Conservation (phyloP, 1,140 invertebrate genomes). For the Drepana arcuata region DNA sequence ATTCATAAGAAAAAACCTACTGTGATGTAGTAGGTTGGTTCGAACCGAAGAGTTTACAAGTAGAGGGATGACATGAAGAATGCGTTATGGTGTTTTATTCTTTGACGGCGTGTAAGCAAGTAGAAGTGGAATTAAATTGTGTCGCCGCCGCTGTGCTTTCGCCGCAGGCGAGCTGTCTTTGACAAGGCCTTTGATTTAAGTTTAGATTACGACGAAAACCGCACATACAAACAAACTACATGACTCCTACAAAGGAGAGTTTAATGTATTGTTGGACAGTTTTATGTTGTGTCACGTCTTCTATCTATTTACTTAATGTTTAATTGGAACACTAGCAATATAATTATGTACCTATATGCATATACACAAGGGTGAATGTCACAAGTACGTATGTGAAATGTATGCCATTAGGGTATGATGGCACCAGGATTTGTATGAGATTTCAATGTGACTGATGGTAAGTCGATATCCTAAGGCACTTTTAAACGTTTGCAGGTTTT, state of each 20-base stretch:
- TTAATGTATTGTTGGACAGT: no score
- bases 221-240: neutral
- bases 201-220: neutral
- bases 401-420: no score
- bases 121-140: conserved; percentile 20
- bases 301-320: neutral
- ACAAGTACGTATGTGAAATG: neutral
- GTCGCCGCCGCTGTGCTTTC: conserved; percentile 10
- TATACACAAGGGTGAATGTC: neutral
- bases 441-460: no score
- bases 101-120: conserved; percentile 13
- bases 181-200: neutral
- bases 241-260: neutral
- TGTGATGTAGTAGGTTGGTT: no score
- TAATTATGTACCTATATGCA: neutral
- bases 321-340: neutral
- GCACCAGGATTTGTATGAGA: no score
- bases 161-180: conserved; percentile 4
- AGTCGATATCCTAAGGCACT: no score
- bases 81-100: neutral
- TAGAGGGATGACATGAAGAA: neutral
- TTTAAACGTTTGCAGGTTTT: no score
- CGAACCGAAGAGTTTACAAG: no score
- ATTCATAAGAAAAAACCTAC: no score
- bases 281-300: no score